Evolutionary conservation across 2,888 invertebrate genomes (phyloP).

Genomic region (Ptycholaimellus sp.): DNA sequence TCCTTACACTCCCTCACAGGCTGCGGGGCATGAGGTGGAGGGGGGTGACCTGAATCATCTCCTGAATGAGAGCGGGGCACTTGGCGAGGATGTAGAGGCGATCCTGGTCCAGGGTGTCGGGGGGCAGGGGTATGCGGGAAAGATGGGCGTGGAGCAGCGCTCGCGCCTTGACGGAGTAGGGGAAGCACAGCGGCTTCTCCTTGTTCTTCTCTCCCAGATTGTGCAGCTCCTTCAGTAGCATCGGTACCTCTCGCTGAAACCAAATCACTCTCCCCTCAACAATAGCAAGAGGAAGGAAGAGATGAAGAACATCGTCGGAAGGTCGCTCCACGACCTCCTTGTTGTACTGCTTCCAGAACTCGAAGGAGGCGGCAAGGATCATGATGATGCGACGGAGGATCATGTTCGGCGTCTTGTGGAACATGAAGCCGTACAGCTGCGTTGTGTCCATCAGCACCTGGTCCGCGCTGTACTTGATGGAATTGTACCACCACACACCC

Average conservation of each 20-base stretch:
- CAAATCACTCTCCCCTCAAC: background rate
- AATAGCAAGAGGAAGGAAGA: background rate
- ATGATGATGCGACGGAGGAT: conserved; percentile 77
- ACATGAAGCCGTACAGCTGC: conserved; percentile 77
- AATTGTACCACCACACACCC: conserved; percentile 97
- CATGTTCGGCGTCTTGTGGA: conserved; percentile 86
- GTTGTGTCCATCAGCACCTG: conserved; percentile 79
- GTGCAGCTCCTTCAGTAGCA: conserved; percentile 63
- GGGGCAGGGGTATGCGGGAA: conserved; percentile 39
- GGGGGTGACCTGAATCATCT: conserved; percentile 85
- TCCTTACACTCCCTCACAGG: too few relatives aligned
- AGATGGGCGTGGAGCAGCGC: conserved; percentile 86
- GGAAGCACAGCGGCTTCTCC: conserved; percentile 67
- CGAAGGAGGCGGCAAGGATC: conserved; percentile 83
- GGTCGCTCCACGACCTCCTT: conserved; percentile 72
- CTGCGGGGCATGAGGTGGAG: conserved; percentile 58
- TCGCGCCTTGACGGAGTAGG: conserved; percentile 62
- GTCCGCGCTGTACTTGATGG: conserved; percentile 84
- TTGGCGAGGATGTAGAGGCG: conserved; percentile 39
- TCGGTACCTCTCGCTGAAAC: conserved; percentile 39
- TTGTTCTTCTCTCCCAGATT: conserved; percentile 86
- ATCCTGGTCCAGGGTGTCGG: conserved; percentile 26
- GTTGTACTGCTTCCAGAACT: conserved; percentile 79
- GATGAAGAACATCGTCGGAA: conserved; percentile 47
- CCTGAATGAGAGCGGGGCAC: conserved; percentile 77